Evolutionary conservation across 2,888 invertebrate genomes (phyloP).

Genomic region (Galeopsomyia nigrocyanea): DNA sequence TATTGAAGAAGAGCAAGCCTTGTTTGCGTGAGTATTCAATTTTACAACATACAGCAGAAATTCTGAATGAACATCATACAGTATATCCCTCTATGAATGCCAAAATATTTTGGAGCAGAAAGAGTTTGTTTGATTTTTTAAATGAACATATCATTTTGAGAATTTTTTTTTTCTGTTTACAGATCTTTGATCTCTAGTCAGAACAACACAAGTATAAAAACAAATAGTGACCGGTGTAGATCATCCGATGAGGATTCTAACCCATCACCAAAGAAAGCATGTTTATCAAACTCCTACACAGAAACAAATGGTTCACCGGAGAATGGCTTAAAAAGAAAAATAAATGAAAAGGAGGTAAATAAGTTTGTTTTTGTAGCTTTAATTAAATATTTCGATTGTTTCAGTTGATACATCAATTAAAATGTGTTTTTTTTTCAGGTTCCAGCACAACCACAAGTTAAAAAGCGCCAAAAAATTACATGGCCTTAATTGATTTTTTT

Average conservation of each 20-base stretch:
- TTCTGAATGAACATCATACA: no score
- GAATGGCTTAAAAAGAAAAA: conserved; percentile 41
- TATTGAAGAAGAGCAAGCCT: conserved; percentile 28
- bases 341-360: conserved; percentile 30
- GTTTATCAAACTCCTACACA: conserved; percentile 1
- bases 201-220: background rate
- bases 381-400: conserved; percentile 32
- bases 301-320: conserved; percentile 27
- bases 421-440: conserved; percentile 47
- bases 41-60: background rate
- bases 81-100: no score
- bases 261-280: conserved; percentile 13
- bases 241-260: background rate
- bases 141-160: background rate
- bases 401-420: conserved; percentile 28
- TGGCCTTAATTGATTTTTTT: conserved; percentile 51
- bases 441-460: conserved; percentile 44
- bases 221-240: background rate
- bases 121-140: no score
- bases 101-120: no score
- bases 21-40: conserved; percentile 49
- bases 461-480: conserved; percentile 55
- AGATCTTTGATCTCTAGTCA: conserved; percentile 29
- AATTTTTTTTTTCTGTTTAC: background rate
- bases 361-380: conserved; percentile 11